A percentile compares a stretch with the other conserved stretches of the same genome.
Evolutionary conservation across 2,113 vertebrate genomes (phyloP).

Genomic region (Lepus timidus): DNA sequence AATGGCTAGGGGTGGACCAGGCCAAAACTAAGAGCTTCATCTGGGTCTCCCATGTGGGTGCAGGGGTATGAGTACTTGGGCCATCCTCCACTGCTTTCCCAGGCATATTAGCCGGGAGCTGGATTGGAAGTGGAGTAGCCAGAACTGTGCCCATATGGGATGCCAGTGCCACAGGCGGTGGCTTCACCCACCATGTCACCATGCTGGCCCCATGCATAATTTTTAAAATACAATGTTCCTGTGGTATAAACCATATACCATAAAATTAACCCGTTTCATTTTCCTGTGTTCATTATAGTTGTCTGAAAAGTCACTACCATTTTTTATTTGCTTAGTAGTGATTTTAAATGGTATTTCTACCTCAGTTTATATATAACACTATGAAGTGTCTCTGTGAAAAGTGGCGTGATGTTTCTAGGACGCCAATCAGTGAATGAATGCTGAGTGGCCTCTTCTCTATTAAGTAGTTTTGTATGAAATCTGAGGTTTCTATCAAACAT

Average conservation of each 20-base stretch:
- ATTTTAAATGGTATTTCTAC: slow-evolving; percentile 40
- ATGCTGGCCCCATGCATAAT: no score
- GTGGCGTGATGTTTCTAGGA: background rate
- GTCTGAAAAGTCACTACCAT: slow-evolving; percentile 32
- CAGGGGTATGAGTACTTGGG: no score
- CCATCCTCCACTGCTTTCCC: no score
- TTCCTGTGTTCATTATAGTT: background rate
- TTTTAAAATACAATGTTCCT: background rate
- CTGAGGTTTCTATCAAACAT: slow-evolving; percentile 69
- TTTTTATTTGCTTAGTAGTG: slow-evolving; percentile 25
- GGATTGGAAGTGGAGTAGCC: no score
- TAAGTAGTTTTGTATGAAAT: slow-evolving; percentile 67
- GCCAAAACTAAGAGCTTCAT: no score
- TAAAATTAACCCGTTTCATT: background rate
- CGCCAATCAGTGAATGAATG: background rate
- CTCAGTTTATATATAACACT: background rate
- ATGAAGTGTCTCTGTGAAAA: background rate
- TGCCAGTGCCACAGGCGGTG: no score
- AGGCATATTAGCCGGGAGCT: no score
- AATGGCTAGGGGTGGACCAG: no score
- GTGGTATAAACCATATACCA: background rate
- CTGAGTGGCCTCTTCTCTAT: slow-evolving; percentile 50
- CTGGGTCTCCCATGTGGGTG: no score
- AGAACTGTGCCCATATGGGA: no score
- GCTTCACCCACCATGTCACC: no score